Percentiles rank a stretch among this genome's conserved stretches.
Conservation (phyloP, 2,113 vertebrate species). For the Misgurnus mizolepis region DNA sequence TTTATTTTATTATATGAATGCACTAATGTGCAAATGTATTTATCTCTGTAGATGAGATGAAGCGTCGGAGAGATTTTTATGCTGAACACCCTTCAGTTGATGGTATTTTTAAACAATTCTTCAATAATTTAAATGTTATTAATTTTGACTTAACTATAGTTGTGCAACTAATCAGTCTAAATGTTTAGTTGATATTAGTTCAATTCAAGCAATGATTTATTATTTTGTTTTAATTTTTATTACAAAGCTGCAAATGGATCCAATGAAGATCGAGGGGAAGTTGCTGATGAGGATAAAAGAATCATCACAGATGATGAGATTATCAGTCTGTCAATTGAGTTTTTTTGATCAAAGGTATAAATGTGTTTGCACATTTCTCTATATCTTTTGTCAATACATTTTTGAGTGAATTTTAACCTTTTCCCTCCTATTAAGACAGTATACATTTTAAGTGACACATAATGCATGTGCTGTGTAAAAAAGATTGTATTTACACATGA, state of each 20-base stretch:
- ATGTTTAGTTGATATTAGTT: neutral
- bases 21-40: slow-evolving; percentile 10
- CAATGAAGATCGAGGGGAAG: slow-evolving; percentile 97
- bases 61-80: slow-evolving; percentile 98
- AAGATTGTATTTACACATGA: neutral
- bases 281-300: slow-evolving; percentile 97
- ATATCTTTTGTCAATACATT: neutral
- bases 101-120: slow-evolving; percentile 72
- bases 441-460: neutral
- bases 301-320: slow-evolving; percentile 99
- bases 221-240: slow-evolving; percentile 20
- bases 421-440: neutral
- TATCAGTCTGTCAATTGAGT: slow-evolving; percentile 99
- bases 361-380: slow-evolving; percentile 46
- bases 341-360: slow-evolving; percentile 90
- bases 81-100: slow-evolving; percentile 94
- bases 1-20: slow-evolving; percentile 5
- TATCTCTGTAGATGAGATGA: slow-evolving; percentile 94
- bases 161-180: neutral
- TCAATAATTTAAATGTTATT: neutral
- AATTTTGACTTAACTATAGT: neutral
- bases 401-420: neutral
- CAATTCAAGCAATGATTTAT: neutral
- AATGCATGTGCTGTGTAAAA: neutral
- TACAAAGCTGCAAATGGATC: slow-evolving; percentile 90